phyloP scores from a whole-genome alignment of 2,797 vertebrate genomes.

The Cheirogaleus major region DNA sequence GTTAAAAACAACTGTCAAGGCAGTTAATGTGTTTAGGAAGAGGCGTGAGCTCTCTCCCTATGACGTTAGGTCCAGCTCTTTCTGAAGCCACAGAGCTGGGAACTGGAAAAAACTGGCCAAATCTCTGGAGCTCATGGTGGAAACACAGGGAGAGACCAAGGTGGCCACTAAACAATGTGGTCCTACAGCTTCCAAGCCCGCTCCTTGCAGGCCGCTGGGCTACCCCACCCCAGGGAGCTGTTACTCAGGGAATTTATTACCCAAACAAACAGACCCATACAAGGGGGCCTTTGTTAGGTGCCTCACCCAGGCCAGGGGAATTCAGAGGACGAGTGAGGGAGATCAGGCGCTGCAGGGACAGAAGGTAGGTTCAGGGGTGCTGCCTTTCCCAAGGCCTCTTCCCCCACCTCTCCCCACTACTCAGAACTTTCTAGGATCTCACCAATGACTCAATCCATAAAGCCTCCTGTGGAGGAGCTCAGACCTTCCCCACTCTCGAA shows the following conservation, averaged over 20 bases:
- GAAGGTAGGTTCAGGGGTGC: background rate
- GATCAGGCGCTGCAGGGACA: background rate
- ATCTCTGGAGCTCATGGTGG: background rate
- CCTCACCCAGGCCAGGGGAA: conserved; percentile 4
- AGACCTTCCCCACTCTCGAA: background rate
- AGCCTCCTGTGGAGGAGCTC: background rate
- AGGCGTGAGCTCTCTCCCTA: background rate
- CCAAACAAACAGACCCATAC: conserved; percentile 63
- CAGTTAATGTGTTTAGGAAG: background rate
- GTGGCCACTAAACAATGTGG: background rate
- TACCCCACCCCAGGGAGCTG: background rate
- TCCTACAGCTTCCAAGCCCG: conserved; percentile 12
- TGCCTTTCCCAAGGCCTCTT: background rate
- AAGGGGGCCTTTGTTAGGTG: conserved; percentile 75
- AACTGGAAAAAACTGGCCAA: background rate
- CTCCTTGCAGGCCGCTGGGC: background rate
- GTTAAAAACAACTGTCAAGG: too few species aligned
- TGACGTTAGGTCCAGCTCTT: background rate
- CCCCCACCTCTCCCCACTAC: background rate
- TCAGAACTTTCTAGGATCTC: background rate
- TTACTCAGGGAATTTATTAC: conserved; percentile 49
- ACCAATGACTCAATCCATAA: background rate
- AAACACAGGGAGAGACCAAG: background rate
- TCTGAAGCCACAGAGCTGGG: conserved; percentile 1
- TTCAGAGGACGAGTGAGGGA: background rate